Conservation (phyloP, 2,113 vertebrate species). For the Sinocyclocheilus maitianheensis region DNA sequence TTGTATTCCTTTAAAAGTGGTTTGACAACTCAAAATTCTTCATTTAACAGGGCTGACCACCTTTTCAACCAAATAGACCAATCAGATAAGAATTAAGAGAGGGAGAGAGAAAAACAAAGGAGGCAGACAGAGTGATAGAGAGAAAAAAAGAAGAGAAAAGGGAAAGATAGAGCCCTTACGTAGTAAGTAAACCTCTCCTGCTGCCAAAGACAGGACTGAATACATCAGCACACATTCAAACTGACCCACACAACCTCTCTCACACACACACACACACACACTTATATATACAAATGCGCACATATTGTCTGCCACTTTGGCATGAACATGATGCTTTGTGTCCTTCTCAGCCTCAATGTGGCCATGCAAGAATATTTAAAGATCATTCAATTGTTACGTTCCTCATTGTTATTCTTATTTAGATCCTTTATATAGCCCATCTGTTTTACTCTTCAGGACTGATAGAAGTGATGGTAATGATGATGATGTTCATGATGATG, state of each 20-base stretch:
- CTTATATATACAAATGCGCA: slow-evolving; percentile 1
- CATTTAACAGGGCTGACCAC: slow-evolving; percentile 50
- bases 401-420: background rate
- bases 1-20: slow-evolving; percentile 37
- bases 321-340: slow-evolving; percentile 15
- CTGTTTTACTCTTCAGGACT: slow-evolving; percentile 79
- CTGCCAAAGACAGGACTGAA: slow-evolving; percentile 17
- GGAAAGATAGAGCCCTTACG: slow-evolving; percentile 41
- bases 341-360: slow-evolving; percentile 14
- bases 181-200: slow-evolving; percentile 13
- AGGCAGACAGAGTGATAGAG: background rate
- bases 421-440: background rate
- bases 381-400: background rate
- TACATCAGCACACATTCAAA: slow-evolving; percentile 17
- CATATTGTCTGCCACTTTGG: slow-evolving; percentile 18
- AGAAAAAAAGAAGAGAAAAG: slow-evolving; percentile 10
- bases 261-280: slow-evolving; percentile 11
- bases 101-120: background rate
- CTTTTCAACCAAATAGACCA: slow-evolving; percentile 13
- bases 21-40: slow-evolving; percentile 51
- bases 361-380: too few species aligned
- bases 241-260: background rate
- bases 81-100: slow-evolving; percentile 20
- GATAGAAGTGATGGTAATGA: slow-evolving; percentile 98
- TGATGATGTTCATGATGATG: slow-evolving; percentile 99